Evolutionary conservation across 1,140 invertebrate genomes (phyloP).

Genomic region (Lysiphlebus fabarum): DNA sequence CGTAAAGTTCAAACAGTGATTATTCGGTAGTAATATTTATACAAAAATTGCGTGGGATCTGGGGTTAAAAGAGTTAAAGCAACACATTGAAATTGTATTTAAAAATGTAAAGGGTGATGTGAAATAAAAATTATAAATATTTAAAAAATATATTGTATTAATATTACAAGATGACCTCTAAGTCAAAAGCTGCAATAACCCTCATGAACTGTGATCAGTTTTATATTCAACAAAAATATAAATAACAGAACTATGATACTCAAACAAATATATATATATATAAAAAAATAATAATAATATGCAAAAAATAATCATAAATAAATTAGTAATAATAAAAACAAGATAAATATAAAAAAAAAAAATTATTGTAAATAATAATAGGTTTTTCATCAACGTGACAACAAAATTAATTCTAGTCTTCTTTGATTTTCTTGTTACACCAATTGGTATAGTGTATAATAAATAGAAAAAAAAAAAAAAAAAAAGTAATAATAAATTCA

Average conservation of each 20-base stretch:
- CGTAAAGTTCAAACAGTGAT: constrained; percentile 26
- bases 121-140: background rate
- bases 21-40: constrained; percentile 28
- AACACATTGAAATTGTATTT: background rate
- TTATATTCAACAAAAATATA: constrained; percentile 26
- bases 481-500: background rate
- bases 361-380: background rate
- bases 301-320: constrained; percentile 12
- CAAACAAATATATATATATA: background rate
- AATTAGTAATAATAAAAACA: background rate
- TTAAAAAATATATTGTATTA: constrained; percentile 12
- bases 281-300: background rate
- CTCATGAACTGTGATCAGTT: constrained; percentile 27
- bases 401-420: background rate
- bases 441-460: too few species aligned
- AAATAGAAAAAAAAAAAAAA: background rate
- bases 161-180: constrained; percentile 28
- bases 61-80: constrained; percentile 8
- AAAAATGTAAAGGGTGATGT: background rate
- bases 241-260: constrained; percentile 17
- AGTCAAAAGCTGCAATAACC: constrained; percentile 17
- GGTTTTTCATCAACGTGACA: background rate
- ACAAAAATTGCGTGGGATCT: constrained; percentile 5
- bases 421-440: background rate
- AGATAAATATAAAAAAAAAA: background rate